Percentiles rank a stretch among this genome's conserved stretches.
Conservation (phyloP, 2,888 invertebrate genomes). For the Cancer borealis region DNA sequence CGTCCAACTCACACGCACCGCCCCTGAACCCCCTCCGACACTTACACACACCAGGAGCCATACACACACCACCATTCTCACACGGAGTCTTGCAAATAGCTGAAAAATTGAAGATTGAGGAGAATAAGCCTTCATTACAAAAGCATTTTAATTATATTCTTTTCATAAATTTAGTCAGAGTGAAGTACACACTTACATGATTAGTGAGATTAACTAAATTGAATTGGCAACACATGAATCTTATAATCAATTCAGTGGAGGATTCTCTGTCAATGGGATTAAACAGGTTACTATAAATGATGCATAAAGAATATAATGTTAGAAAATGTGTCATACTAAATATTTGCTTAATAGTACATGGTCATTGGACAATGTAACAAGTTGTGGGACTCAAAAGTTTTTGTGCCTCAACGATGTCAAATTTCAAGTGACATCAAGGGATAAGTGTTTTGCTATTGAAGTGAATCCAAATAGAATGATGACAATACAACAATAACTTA, state of each 20-base stretch:
- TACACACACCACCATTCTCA: conserved; percentile 90
- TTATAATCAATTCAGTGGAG: no score
- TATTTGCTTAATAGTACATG: neutral
- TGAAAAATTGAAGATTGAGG: conserved; percentile 79
- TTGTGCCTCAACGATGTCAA: neutral
- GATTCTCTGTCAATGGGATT: no score
- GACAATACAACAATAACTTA: conserved; percentile 81
- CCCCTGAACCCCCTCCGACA: conserved; percentile 92
- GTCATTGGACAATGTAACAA: neutral
- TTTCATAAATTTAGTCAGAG: neutral
- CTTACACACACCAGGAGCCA: conserved; percentile 87
- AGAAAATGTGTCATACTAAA: neutral
- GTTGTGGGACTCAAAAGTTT: neutral
- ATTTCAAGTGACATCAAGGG: neutral
- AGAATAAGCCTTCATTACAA: neutral
- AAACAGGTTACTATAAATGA: neutral
- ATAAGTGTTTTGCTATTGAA: neutral
- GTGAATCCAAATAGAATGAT: neutral
- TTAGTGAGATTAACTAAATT: neutral
- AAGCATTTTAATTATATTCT: neutral
- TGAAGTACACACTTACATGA: neutral
- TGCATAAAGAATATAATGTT: neutral
- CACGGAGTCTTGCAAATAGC: conserved; percentile 90
- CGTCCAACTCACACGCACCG: conserved; percentile 90
- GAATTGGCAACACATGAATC: no score